A percentile compares a stretch with the other conserved stretches of the same genome.
phyloP scores from a whole-genome alignment of 2,113 vertebrate genomes.

The Sus scrofa region DNA sequence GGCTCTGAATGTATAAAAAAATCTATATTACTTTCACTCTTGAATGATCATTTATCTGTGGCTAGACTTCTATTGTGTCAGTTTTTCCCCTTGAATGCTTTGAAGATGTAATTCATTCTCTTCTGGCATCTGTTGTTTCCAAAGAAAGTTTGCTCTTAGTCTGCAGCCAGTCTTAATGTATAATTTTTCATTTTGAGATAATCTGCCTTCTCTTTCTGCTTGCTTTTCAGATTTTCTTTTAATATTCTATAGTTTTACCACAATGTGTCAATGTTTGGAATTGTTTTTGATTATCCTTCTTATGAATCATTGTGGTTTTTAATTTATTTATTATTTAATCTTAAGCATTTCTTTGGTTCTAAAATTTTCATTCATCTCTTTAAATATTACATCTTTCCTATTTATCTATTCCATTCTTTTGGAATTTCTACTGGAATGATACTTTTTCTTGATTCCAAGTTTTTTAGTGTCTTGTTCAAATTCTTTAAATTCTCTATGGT shows the following conservation, averaged over 20 bases:
- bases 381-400: not conserved
- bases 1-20: slow-evolving; percentile 6
- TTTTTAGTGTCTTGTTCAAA: not conserved
- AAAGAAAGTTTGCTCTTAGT: not conserved
- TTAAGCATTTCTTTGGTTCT: not conserved
- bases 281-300: slow-evolving; percentile 17
- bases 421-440: not conserved
- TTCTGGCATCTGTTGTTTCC: not conserved
- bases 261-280: not conserved
- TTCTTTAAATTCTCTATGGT: not conserved
- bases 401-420: not conserved
- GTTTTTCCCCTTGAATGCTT: not conserved
- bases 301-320: not conserved
- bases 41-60: not conserved
- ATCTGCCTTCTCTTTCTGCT: not conserved
- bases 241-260: not conserved
- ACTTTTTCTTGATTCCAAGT: not conserved
- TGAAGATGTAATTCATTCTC: not conserved
- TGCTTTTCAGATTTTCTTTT: not conserved
- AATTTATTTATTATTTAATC: slow-evolving; percentile 3
- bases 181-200: slow-evolving; percentile 3
- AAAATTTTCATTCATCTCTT: not conserved
- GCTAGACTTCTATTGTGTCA: not conserved
- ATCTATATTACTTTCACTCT: not conserved
- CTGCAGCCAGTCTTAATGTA: not conserved